Conservation (phyloP, 2,888 invertebrate species). For the Petrophora chlorosata region DNA sequence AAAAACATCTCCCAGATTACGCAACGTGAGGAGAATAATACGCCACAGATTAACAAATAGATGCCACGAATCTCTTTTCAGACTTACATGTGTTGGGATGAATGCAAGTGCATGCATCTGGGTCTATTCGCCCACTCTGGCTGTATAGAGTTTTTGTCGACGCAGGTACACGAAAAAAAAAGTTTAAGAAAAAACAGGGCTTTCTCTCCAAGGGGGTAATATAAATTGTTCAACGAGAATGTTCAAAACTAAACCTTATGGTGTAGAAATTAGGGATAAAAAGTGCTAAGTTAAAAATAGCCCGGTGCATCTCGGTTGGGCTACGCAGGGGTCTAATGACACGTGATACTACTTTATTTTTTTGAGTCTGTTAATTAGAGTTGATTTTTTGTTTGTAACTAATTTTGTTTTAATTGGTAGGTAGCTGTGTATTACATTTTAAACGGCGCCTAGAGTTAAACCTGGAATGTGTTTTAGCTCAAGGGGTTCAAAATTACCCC, state of each 20-base stretch:
- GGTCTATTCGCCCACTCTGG: constrained; percentile 29
- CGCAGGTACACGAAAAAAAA: constrained; percentile 72
- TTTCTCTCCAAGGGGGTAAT: constrained; percentile 60
- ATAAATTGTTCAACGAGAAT: constrained; percentile 45
- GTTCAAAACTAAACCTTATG: constrained; percentile 30
- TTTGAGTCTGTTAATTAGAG: constrained; percentile 69
- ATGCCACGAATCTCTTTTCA: constrained; percentile 25
- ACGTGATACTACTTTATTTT: constrained; percentile 59
- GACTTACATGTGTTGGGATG: constrained; percentile 47
- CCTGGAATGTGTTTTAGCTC: constrained; percentile 14
- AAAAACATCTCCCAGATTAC: constrained; percentile 38
- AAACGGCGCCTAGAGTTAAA: constrained; percentile 38
- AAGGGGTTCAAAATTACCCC: neutral
- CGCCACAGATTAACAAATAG: too few species aligned
- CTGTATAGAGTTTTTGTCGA: constrained; percentile 58
- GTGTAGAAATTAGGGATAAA: neutral
- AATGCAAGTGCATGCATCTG: constrained; percentile 58
- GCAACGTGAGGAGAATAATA: constrained; percentile 42
- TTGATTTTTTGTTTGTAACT: constrained; percentile 51
- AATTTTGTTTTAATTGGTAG: constrained; percentile 62
- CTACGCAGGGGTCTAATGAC: constrained; percentile 75
- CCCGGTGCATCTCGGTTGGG: constrained; percentile 21
- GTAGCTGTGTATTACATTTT: constrained; percentile 41
- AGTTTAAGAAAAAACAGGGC: constrained; percentile 49
- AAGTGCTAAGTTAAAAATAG: constrained; percentile 4